phyloP scores from a whole-genome alignment of 2,113 vertebrate genomes.

The Ivindomyrus marchei region DNA sequence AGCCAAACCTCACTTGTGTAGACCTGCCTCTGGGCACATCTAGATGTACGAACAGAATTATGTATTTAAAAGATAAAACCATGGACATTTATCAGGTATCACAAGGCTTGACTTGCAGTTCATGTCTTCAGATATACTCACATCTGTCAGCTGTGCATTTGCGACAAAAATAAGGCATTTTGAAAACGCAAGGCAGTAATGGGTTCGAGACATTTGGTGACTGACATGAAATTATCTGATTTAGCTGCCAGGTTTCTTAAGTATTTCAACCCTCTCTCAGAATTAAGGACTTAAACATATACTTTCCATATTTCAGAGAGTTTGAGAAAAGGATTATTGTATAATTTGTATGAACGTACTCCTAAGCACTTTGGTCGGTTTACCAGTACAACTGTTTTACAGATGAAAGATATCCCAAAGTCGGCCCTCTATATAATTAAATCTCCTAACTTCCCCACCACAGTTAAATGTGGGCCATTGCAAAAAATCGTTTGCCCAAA shows the following conservation, averaged over 20 bases:
- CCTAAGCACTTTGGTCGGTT: constrained; percentile 60
- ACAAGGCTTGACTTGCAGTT: background rate
- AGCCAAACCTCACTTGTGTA: background rate
- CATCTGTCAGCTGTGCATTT: background rate
- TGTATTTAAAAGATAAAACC: background rate
- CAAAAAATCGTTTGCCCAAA: constrained; percentile 60
- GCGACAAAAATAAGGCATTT: background rate
- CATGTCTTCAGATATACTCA: background rate
- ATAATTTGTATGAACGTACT: constrained; percentile 59
- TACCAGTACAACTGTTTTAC: constrained; percentile 50
- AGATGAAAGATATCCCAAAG: constrained; percentile 40
- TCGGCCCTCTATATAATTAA: constrained; percentile 53
- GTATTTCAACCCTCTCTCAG: constrained; percentile 26
- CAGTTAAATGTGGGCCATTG: constrained; percentile 54
- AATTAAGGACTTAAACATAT: constrained; percentile 43
- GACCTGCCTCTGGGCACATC: background rate
- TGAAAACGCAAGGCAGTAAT: constrained; percentile 35
- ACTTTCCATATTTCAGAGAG: constrained; percentile 42
- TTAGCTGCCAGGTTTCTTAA: constrained; percentile 38
- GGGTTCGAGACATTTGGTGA: constrained; percentile 6
- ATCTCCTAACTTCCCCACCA: constrained; percentile 52
- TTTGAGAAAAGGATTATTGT: constrained; percentile 40
- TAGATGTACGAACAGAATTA: background rate
- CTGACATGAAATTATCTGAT: constrained; percentile 23
- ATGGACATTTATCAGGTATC: background rate